phyloP scores from a whole-genome alignment of 2,797 vertebrate species.

The Coranthus polyacanthus region DNA sequence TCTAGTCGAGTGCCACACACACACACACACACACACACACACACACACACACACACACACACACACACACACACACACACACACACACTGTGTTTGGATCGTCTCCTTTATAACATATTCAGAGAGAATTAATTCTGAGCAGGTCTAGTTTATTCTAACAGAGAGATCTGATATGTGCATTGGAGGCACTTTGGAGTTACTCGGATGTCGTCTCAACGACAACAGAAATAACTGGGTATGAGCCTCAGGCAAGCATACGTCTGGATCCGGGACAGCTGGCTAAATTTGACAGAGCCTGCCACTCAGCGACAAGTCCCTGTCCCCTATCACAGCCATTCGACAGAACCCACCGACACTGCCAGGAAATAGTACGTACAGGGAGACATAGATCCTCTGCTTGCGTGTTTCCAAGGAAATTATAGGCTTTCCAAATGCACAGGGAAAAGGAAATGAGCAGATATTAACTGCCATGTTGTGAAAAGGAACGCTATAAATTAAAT shows the following conservation, averaged over 20 bases:
- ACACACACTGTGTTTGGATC: not conserved
- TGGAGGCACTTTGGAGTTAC: slow-evolving; percentile 37
- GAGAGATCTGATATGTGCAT: slow-evolving; percentile 32
- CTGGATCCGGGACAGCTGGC: slow-evolving; percentile 69
- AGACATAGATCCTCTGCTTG: slow-evolving; percentile 4
- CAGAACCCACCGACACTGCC: slow-evolving; percentile 39
- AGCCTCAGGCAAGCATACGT: slow-evolving; percentile 56
- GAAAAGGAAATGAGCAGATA: slow-evolving; percentile 34
- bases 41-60: too few relatives aligned
- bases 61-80: too few relatives aligned
- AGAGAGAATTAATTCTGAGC: slow-evolving; percentile 23
- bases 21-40: too few relatives aligned
- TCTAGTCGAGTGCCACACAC: too few relatives aligned
- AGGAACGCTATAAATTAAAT: too few relatives aligned
- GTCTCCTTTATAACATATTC: slow-evolving; percentile 13
- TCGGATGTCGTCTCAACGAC: slow-evolving; percentile 36
- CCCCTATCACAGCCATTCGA: slow-evolving; percentile 55
- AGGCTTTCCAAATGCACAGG: slow-evolving; percentile 1
- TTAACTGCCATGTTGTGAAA: slow-evolving; percentile 11
- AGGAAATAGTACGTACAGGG: slow-evolving; percentile 39
- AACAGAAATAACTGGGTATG: slow-evolving; percentile 62
- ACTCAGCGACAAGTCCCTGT: slow-evolving; percentile 62
- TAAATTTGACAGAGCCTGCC: slow-evolving; percentile 74
- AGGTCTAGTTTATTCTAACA: not conserved
- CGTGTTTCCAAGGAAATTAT: slow-evolving; percentile 34